Percentiles rank a stretch among this genome's conserved stretches.
These are phyloP conservation scores for Lepidonotus clava DNA, from an alignment of 2,888 invertebrate species.

Conservation along the genomic window DNA sequence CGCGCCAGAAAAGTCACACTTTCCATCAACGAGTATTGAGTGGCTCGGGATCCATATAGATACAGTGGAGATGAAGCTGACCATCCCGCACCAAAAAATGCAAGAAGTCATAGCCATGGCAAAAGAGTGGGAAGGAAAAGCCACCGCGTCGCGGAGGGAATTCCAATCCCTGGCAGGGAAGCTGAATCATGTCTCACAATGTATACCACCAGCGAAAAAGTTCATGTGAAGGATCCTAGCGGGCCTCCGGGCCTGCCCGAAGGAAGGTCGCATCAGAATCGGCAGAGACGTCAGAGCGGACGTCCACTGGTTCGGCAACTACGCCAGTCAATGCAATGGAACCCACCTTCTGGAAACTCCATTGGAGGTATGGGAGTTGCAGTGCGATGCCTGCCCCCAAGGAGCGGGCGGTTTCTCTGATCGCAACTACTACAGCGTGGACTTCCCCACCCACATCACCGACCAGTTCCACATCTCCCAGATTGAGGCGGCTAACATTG, in stretches of 20 bases:
- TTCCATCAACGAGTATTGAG: background rate
- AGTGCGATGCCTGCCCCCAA: background rate
- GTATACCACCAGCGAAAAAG: background rate
- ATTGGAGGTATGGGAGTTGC: background rate
- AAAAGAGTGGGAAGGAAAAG: background rate
- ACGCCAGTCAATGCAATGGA: background rate
- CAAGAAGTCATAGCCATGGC: background rate
- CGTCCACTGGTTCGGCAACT: background rate
- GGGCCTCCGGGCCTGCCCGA: background rate
- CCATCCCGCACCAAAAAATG: background rate
- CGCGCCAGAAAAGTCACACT: background rate
- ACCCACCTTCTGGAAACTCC: background rate
- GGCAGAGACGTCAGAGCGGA: background rate
- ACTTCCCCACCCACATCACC: background rate
- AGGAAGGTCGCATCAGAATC: background rate
- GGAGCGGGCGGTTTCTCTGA: background rate
- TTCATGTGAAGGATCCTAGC: background rate
- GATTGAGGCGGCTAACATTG: background rate
- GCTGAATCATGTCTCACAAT: background rate
- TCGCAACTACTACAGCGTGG: background rate
- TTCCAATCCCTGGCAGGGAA: background rate
- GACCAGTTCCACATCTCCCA: background rate
- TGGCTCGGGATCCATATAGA: background rate
- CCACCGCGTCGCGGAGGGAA: background rate
- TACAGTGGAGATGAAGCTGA: background rate